phyloP scores from a whole-genome alignment of 1,140 invertebrate species.

The Arion vulgaris region DNA sequence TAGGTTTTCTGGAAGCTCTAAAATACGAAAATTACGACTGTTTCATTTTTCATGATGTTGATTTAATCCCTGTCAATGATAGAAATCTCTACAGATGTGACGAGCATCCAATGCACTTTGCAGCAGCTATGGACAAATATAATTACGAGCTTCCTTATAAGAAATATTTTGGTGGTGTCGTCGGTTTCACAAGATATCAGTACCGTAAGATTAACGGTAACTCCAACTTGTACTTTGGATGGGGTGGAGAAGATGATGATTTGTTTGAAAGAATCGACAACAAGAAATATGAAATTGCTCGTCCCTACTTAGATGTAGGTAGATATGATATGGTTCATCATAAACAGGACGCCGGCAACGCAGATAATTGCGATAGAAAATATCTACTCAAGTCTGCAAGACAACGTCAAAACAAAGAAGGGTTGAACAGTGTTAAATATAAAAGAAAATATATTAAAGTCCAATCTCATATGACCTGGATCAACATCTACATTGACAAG shows the following conservation, averaged over 20 bases:
- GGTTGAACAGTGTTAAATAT: slow-evolving; percentile 6
- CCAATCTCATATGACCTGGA: slow-evolving; percentile 3
- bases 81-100: slow-evolving; percentile 90
- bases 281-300: not conserved
- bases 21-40: slow-evolving; percentile 85
- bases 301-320: slow-evolving; percentile 3
- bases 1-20: slow-evolving; percentile 90
- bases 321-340: slow-evolving; percentile 1
- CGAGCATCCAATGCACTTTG: slow-evolving; percentile 80
- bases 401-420: not conserved
- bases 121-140: slow-evolving; percentile 91
- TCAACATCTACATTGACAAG: slow-evolving; percentile 7
- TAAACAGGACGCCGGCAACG: not conserved
- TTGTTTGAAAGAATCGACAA: slow-evolving; percentile 7
- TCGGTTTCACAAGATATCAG: slow-evolving; percentile 75
- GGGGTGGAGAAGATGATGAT: slow-evolving; percentile 74
- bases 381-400: not conserved
- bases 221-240: slow-evolving; percentile 89
- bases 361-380: not conserved
- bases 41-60: slow-evolving; percentile 97
- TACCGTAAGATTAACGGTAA: slow-evolving; percentile 89
- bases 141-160: slow-evolving; percentile 80
- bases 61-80: slow-evolving; percentile 92
- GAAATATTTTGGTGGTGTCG: slow-evolving; percentile 84
- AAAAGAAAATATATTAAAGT: not conserved